These are phyloP conservation scores for Magallana ariakensis DNA, from an alignment of 1,140 invertebrate species.

Conservation along the genomic window DNA sequence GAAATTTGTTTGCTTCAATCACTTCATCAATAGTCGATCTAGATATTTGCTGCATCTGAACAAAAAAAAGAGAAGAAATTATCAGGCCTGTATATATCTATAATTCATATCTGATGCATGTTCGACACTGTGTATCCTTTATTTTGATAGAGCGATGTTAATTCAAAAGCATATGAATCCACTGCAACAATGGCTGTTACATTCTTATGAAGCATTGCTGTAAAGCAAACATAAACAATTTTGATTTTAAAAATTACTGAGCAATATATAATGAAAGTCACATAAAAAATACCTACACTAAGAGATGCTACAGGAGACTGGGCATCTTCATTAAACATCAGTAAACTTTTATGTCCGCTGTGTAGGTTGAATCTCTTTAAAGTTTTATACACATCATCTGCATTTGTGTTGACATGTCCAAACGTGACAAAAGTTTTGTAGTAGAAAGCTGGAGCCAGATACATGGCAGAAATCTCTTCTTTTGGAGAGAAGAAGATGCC, in stretches of 20 bases:
- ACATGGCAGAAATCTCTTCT: conserved; percentile 88
- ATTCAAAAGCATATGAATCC: too few species aligned
- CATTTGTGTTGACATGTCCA: conserved; percentile 84
- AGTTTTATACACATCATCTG: conserved; percentile 74
- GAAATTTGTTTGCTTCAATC: conserved; percentile 92
- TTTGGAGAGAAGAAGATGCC: conserved; percentile 92
- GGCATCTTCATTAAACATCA: conserved; percentile 94
- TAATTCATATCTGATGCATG: too few species aligned
- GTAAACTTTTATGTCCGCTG: conserved; percentile 87
- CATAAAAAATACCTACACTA: conserved; percentile 66
- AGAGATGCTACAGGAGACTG: conserved; percentile 90
- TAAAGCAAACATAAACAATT: too few species aligned
- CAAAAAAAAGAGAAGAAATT: conserved; percentile 24
- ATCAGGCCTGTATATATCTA: too few species aligned
- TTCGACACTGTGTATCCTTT: too few species aligned
- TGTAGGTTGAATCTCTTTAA: conserved; percentile 81
- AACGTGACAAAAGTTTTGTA: conserved; percentile 92
- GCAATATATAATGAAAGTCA: too few species aligned
- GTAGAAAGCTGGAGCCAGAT: conserved; percentile 92
- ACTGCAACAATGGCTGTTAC: too few species aligned
- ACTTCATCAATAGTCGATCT: conserved; percentile 89
- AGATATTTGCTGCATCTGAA: conserved; percentile 74
- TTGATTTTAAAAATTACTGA: neutral
- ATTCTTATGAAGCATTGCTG: too few species aligned
- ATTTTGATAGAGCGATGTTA: too few species aligned